phyloP scores from a whole-genome alignment of 2,113 vertebrate species.

The Sphaerodactylus townsendi region DNA sequence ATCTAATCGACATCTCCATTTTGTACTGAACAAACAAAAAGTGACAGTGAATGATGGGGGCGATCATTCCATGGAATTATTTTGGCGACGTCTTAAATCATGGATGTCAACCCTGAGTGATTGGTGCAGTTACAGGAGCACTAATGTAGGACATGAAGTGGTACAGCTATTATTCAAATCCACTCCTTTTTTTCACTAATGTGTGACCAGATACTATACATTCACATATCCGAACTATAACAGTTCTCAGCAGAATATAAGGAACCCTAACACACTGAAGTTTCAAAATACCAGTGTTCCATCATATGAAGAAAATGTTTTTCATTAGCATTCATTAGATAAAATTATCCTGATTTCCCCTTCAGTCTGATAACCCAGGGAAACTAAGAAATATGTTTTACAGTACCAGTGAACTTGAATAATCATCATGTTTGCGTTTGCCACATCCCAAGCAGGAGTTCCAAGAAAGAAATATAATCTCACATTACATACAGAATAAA shows the following conservation, averaged over 20 bases:
- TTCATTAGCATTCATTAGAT: background rate
- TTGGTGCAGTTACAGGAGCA: background rate
- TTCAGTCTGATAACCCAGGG: background rate
- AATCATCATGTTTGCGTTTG: too few relatives aligned
- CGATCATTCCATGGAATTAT: slow-evolving; percentile 19
- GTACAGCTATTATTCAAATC: slow-evolving; percentile 5
- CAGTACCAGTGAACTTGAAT: too few relatives aligned
- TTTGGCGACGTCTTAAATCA: slow-evolving; percentile 24
- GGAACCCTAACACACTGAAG: background rate
- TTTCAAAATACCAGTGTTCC: background rate
- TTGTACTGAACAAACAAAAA: slow-evolving; percentile 10
- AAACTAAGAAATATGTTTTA: background rate
- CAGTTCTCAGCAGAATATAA: background rate
- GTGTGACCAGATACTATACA: background rate
- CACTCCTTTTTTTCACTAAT: background rate
- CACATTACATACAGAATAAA: too few relatives aligned
- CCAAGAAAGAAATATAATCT: too few relatives aligned
- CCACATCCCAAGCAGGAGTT: too few relatives aligned
- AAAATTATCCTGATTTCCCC: background rate
- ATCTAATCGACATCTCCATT: background rate
- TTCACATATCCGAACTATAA: background rate
- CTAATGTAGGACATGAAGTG: background rate
- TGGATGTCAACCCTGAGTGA: background rate
- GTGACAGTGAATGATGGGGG: slow-evolving; percentile 18
- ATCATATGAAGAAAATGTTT: background rate